Evolutionary conservation across 1,140 invertebrate genomes (phyloP).

Genomic region (Holotrichia oblita): DNA sequence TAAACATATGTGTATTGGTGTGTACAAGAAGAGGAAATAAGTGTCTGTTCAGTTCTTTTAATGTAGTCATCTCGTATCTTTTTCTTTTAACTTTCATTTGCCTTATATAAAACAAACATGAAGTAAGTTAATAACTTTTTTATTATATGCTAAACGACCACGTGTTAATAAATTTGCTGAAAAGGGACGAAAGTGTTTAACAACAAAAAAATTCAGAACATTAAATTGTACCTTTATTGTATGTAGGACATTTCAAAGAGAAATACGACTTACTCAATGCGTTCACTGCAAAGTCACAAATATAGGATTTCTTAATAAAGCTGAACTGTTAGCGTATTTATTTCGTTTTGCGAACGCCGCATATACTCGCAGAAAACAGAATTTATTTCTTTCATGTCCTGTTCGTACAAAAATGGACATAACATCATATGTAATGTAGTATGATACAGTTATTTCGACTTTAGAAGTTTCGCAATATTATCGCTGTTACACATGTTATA

Average conservation of each 20-base stretch:
- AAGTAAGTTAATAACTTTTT: too few relatives aligned
- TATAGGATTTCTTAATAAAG: constrained; percentile 29
- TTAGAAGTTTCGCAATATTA: constrained; percentile 21
- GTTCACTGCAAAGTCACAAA: neutral
- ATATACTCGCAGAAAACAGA: constrained; percentile 6
- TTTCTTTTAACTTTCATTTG: too few relatives aligned
- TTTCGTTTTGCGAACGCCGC: constrained; percentile 3
- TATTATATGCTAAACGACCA: neutral
- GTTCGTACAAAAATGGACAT: constrained; percentile 17
- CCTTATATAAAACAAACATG: too few relatives aligned
- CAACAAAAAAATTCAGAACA: neutral
- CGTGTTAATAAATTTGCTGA: neutral
- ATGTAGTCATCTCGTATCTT: too few relatives aligned
- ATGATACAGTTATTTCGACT: constrained; percentile 27
- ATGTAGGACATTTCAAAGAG: neutral
- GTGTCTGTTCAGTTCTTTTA: too few relatives aligned
- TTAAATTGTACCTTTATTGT: neutral
- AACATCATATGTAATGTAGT: constrained; percentile 20
- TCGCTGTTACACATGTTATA: neutral
- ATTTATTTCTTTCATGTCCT: constrained; percentile 23
- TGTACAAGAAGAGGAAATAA: too few relatives aligned
- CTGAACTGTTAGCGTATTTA: neutral
- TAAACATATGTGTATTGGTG: too few relatives aligned
- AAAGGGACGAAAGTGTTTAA: neutral
- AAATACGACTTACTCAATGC: neutral